Evolutionary conservation across 2,113 vertebrate species (phyloP), one percentile per base, ranked within the genome.

Genomic region (Atrichornis clamosus): DNA sequence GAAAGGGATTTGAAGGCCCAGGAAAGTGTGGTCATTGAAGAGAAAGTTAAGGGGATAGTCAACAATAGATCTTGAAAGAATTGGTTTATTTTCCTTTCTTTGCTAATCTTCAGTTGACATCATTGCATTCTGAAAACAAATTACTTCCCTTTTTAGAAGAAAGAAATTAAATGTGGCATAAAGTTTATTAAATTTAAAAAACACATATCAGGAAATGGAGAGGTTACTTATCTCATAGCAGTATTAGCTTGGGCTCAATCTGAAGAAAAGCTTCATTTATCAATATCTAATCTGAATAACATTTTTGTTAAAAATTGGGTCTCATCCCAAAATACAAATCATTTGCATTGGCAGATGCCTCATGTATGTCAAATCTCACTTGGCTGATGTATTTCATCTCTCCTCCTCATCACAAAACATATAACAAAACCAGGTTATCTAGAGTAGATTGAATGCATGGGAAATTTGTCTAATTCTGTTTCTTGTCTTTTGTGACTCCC

Each of bases 151-250:
- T 86, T 91, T 68, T 28, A 41, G 30, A 87, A 89, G 37, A 75
- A 64, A 73, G 13, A 87, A 89, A 91, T 47, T 37, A 80, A 93
- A 90, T 81, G 15, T 6, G 28, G 32, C 53, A 58, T 53, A 37
- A 94, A 89, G 26, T 67, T 93, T 81, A 95, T 96, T 78, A 69
- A 63, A 93, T 95, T 81, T 84, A 75, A 95, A 83, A 47, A 77
- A n/a, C 7, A 5, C 8, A 56, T 49, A 70, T 39, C n/a, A 77
- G 69, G 83, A 96, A 84, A 92, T 53, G 12, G 52, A 93, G 73
- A 87, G 11, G 44, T 90, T 90, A 58, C 30, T 94, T 90, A 92
- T 87, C 81, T 91, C 81, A n/a, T 8, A 56, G 46, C 19, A 68
- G 21, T 89, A 69, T 92, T 92, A 60, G 27, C 37, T 59, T 86